These are phyloP conservation scores for Psylliodes chrysocephalus DNA, from an alignment of 2,888 invertebrate genomes.

Conservation along the genomic window DNA sequence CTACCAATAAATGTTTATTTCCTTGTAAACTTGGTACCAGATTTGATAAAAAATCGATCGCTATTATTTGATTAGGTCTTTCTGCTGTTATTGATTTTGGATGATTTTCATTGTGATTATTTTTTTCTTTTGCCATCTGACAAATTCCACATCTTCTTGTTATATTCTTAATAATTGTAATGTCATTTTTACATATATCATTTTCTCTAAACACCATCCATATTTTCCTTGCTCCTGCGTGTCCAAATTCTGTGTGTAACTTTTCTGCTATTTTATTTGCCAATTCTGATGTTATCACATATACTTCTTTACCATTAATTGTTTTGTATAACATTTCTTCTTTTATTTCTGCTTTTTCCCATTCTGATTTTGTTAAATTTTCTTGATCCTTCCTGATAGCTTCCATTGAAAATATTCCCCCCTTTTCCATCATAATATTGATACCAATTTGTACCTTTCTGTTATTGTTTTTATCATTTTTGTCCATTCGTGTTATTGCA, in stretches of 20 bases:
- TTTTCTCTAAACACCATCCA: background rate
- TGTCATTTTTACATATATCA: background rate
- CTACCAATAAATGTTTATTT: too few relatives aligned
- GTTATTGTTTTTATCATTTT: background rate
- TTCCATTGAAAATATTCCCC: slow-evolving; percentile 9
- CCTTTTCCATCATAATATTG: background rate
- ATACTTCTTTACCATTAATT: background rate
- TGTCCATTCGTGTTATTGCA: slow-evolving; percentile 10
- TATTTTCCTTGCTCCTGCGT: too few relatives aligned
- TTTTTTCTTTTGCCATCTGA: too few relatives aligned
- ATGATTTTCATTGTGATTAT: too few relatives aligned
- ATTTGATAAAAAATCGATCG: too few relatives aligned
- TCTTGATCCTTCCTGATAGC: background rate
- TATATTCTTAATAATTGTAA: background rate
- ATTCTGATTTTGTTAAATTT: background rate
- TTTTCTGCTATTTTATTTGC: background rate
- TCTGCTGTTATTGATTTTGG: too few relatives aligned
- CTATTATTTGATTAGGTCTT: too few relatives aligned
- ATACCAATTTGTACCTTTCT: too few relatives aligned
- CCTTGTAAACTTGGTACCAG: too few relatives aligned
- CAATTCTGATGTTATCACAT: background rate
- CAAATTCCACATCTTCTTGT: too few relatives aligned
- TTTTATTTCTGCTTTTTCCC: background rate
- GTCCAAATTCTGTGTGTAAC: background rate
- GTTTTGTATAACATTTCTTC: background rate